phyloP scores from a whole-genome alignment of 1,140 invertebrate genomes.

The Grapholita molesta region DNA sequence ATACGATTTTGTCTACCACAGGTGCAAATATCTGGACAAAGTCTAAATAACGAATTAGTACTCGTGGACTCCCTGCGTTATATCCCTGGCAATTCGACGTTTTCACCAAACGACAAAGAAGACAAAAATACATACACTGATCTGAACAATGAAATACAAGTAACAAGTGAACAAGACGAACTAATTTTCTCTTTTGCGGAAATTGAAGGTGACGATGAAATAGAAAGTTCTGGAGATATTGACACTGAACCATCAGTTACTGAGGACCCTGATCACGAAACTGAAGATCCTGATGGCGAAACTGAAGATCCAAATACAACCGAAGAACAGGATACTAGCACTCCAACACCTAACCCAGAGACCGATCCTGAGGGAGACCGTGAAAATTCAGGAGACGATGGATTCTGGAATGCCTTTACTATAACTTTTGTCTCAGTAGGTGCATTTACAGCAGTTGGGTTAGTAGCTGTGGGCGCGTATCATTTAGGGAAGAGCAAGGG shows the following conservation, averaged over 20 bases:
- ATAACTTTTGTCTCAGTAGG: constrained; percentile 36
- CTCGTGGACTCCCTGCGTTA: constrained; percentile 30
- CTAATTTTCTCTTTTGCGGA: background rate
- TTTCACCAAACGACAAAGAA: background rate
- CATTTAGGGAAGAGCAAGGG: constrained; percentile 33
- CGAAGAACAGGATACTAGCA: no score
- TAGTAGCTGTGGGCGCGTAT: constrained; percentile 32
- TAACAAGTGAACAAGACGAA: background rate
- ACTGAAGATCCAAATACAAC: constrained; percentile 5
- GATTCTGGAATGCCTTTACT: constrained; percentile 39
- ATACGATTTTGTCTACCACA: background rate
- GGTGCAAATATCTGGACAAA: constrained; percentile 17
- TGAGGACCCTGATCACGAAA: background rate
- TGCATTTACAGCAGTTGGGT: constrained; percentile 17
- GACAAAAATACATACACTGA: no score
- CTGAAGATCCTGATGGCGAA: background rate
- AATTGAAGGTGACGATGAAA: background rate
- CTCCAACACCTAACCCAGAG: no score
- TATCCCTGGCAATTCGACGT: background rate
- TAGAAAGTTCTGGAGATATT: constrained; percentile 2
- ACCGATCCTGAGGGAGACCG: background rate
- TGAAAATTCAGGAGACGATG: background rate
- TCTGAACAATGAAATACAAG: background rate
- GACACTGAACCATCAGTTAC: background rate
- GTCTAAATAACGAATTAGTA: constrained; percentile 22